Percentiles rank a stretch among this genome's conserved stretches.
phyloP scores from a whole-genome alignment of 2,888 invertebrate genomes.

The Merodon equestris region DNA sequence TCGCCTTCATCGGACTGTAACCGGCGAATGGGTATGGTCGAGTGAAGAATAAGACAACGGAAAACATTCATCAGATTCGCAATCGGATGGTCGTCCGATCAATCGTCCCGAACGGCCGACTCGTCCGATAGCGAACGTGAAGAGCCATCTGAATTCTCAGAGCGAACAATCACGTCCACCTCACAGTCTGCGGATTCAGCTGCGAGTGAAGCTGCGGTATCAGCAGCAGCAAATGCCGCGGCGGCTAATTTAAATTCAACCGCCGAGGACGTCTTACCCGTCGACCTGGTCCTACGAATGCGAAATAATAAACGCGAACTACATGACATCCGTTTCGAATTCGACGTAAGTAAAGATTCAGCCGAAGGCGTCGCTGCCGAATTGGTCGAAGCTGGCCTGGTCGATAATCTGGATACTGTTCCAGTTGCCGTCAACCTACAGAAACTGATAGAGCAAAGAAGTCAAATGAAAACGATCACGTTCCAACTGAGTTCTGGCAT shows the following conservation, averaged over 20 bases:
- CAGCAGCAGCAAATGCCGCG: slow-evolving; percentile 51
- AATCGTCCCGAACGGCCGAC: slow-evolving; percentile 82
- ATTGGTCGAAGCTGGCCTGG: slow-evolving; percentile 95
- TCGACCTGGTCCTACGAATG: slow-evolving; percentile 93
- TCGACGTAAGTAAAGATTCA: slow-evolving; percentile 91
- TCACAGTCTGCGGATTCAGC: slow-evolving; percentile 73
- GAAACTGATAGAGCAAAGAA: slow-evolving; percentile 88
- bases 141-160: slow-evolving; percentile 77
- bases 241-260: slow-evolving; percentile 58
- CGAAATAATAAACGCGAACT: slow-evolving; percentile 93
- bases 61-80: slow-evolving; percentile 80
- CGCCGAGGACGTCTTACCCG: slow-evolving; percentile 79
- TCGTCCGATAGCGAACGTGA: slow-evolving; percentile 82
- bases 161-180: slow-evolving; percentile 79
- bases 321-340: slow-evolving; percentile 99
- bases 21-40: slow-evolving; percentile 99
- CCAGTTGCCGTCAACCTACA: slow-evolving; percentile 97
- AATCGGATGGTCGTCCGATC: slow-evolving; percentile 82
- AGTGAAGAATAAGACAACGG: slow-evolving; percentile 92
- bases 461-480: slow-evolving; percentile 86
- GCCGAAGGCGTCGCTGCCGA: slow-evolving; percentile 96
- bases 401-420: slow-evolving; percentile 93
- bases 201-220: slow-evolving; percentile 51
- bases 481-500: slow-evolving; percentile 90
- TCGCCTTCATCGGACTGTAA: slow-evolving; percentile 93